These are phyloP conservation scores for Chroicocephalus ridibundus DNA, from an alignment of 2,113 vertebrate genomes.

Conservation along the genomic window DNA sequence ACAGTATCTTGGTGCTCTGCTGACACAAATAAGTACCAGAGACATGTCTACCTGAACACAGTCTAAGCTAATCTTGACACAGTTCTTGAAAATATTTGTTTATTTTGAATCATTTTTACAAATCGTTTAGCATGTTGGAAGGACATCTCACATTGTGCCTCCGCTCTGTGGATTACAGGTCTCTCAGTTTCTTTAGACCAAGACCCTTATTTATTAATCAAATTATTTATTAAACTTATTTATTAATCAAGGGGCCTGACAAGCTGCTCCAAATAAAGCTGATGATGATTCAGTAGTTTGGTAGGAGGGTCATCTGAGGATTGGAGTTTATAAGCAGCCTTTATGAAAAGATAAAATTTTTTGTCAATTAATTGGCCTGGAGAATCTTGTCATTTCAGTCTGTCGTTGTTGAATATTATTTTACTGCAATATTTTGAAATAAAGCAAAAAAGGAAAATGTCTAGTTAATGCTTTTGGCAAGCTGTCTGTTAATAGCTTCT, in stretches of 20 bases:
- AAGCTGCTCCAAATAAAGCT: conserved; percentile 3
- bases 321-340: neutral
- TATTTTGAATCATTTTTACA: neutral
- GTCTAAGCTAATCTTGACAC: neutral
- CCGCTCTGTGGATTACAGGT: neutral
- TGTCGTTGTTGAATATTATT: conserved; percentile 20
- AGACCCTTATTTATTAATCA: neutral
- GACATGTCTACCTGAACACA: neutral
- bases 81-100: neutral
- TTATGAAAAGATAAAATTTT: neutral
- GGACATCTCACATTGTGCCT: neutral
- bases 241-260: neutral
- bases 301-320: neutral
- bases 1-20: neutral
- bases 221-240: neutral
- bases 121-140: neutral
- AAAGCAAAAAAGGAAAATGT: neutral
- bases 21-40: neutral
- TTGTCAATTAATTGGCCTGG: conserved; percentile 19
- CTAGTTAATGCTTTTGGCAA: conserved; percentile 6
- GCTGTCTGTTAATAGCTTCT: neutral
- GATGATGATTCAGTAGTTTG: neutral
- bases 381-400: conserved; percentile 13
- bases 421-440: conserved; percentile 25
- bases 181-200: neutral